phyloP scores from a whole-genome alignment of 2,113 vertebrate genomes.

The Passer domesticus region DNA sequence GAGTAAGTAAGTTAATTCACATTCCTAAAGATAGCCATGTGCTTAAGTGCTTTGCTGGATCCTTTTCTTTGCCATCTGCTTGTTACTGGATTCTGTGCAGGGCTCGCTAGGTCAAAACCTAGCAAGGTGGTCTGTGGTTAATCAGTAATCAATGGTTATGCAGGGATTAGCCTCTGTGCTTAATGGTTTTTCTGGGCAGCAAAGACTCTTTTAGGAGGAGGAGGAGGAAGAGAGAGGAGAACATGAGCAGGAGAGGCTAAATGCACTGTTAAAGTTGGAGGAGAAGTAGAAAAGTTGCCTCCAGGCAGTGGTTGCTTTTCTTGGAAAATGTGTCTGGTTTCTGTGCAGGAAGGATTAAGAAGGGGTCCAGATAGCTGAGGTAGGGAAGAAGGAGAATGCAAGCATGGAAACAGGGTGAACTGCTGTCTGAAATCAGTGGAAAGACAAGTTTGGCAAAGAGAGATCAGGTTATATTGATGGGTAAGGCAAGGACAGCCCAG shows the following conservation, averaged over 20 bases:
- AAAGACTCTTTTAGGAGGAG: not conserved
- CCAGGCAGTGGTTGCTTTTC: not conserved
- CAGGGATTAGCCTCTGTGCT: constrained; percentile 5
- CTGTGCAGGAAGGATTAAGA: not conserved
- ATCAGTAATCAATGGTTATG: not conserved
- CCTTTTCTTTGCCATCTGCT: constrained; percentile 42
- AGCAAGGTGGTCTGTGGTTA: not conserved
- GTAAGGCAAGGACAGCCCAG: not conserved
- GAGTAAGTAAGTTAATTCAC: constrained; percentile 26
- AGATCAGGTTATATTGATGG: not conserved
- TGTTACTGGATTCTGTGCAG: not conserved
- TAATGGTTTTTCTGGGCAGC: constrained; percentile 15
- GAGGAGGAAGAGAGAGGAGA: not conserved
- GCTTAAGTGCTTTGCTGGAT: constrained; percentile 42
- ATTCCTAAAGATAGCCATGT: constrained; percentile 52
- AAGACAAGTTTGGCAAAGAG: not conserved
- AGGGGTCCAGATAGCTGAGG: not conserved
- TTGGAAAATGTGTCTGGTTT: not conserved
- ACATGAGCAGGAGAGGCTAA: not conserved
- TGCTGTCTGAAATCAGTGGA: not conserved
- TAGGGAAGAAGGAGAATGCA: not conserved
- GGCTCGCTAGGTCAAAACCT: constrained; percentile 27
- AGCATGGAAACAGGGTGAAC: not conserved
- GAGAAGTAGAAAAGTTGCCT: not conserved
- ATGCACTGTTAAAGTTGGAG: not conserved